phyloP scores from a whole-genome alignment of 2,888 invertebrate genomes.

The Deroplatys truncata region DNA sequence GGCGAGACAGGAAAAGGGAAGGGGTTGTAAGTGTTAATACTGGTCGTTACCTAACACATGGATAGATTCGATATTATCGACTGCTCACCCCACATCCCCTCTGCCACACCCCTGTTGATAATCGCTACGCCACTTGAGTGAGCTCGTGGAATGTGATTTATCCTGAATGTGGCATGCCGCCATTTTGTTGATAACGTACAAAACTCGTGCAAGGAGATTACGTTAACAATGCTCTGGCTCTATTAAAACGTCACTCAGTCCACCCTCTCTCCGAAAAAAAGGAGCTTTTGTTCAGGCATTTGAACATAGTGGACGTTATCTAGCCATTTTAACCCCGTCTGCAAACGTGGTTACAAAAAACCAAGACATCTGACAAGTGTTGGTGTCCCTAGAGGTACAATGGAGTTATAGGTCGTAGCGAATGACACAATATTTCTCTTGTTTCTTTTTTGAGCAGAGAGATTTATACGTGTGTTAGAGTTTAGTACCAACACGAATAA shows the following conservation, averaged over 20 bases:
- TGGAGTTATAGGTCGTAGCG: not conserved
- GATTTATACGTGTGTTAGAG: not conserved
- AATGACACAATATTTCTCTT: not conserved
- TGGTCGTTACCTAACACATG: not conserved
- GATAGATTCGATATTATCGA: conserved; percentile 8
- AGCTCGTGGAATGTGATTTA: not conserved
- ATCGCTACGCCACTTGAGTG: not conserved
- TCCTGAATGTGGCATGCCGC: not conserved
- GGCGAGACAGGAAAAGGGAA: not conserved
- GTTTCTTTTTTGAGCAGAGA: not conserved
- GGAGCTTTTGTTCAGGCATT: not conserved
- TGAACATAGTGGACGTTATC: not conserved
- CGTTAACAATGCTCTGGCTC: not conserved
- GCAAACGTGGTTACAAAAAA: not conserved
- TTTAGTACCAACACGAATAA: not conserved
- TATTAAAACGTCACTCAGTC: not conserved
- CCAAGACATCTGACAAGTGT: not conserved
- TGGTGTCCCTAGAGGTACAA: not conserved
- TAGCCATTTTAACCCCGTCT: not conserved
- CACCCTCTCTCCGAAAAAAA: not conserved
- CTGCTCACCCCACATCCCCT: not conserved
- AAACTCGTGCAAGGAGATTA: not conserved
- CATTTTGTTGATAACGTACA: not conserved
- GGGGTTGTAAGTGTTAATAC: not conserved
- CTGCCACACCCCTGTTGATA: not conserved